phyloP scores from a whole-genome alignment of 64 coral and sea anemone genomes.

The Dendrophyllia cribrosa region DNA sequence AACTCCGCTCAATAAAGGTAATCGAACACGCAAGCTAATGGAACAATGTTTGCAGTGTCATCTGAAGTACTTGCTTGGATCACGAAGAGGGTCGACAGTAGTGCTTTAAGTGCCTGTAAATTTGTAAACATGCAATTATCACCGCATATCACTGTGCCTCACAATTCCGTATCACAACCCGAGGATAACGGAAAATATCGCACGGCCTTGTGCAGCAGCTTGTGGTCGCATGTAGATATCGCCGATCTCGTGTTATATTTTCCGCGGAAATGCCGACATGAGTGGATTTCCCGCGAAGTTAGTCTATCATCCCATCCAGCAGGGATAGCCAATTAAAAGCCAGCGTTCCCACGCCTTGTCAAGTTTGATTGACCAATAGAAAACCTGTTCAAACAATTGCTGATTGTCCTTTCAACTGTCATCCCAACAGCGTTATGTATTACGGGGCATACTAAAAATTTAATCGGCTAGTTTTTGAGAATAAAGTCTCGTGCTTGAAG shows the following conservation, averaged over 20 bases:
- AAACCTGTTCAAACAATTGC: constrained; percentile 63
- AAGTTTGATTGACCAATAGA: constrained; percentile 77
- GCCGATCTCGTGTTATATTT: background rate
- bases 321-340: constrained; percentile 68
- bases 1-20: constrained; percentile 1
- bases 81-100: constrained; percentile 2
- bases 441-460: constrained; percentile 40
- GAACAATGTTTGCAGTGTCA: constrained; percentile 23
- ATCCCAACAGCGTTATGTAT: constrained; percentile 39
- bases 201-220: background rate
- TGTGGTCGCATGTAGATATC: background rate
- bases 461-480: background rate
- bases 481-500: background rate
- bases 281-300: constrained; percentile 55
- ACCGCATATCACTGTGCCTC: background rate
- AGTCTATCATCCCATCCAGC: background rate
- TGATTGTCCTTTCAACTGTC: constrained; percentile 81
- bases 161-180: background rate
- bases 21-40: constrained; percentile 25
- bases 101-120: constrained; percentile 11
- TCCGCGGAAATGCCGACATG: constrained; percentile 27
- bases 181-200: background rate
- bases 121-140: constrained; percentile 54
- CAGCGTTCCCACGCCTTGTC: constrained; percentile 89
- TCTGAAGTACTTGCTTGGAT: background rate